Base-by-base conservation (phyloP, 2,888 invertebrate species). In the Alloscopus bannaensis region DNA sequence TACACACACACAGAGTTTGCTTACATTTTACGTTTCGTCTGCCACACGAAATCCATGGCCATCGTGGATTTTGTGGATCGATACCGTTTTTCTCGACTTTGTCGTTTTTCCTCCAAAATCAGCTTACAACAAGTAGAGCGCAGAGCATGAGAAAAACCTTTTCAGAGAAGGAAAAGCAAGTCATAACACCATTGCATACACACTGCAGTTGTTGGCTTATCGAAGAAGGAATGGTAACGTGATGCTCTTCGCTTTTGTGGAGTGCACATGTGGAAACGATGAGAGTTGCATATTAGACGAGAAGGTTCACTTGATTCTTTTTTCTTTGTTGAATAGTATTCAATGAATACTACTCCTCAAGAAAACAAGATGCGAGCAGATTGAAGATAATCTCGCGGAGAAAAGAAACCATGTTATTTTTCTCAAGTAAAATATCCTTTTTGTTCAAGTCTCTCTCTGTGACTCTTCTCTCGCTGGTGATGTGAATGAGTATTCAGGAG, bases 181-280 rank as follows among this genome's bases (percentile, higher is more conserved):
- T n/a, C n/a, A n/a, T n/a, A n/a, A n/a, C 29, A 52, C 29, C 18
- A 47, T 47, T 22, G 24, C 36, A 36, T 36, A 13, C 36, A 8
- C 36, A 8, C 36, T 36, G 8, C 24, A 57, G 28, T n/a, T 28
- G 28, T 4, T 57, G 16, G 16, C 40, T 40, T 65, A 66, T 66
- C 47, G 40, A 26, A 26, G n/a, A 42, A 28, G 16, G 42, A 22
- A 18, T 70, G 42, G 69, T 69, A 69, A 69, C 69, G 60, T 45
- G 70, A 70, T 70, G 70, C 70, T 70, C 60, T 60, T 60, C 70
- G 60, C 70, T 29, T 29, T n/a, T 55, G 26, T 26, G n/a, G 20
- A 28, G 24, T 16, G 29, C 11, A 28, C 26, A 62, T 60, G 11
- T 22, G 3, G 11, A 36, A 22, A 16, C 31, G 31, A n/a, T n/a